Percentiles rank a stretch among this genome's conserved stretches.
These are phyloP conservation scores for Motacilla alba DNA, from an alignment of 2,113 vertebrate species.

Conservation along the genomic window DNA sequence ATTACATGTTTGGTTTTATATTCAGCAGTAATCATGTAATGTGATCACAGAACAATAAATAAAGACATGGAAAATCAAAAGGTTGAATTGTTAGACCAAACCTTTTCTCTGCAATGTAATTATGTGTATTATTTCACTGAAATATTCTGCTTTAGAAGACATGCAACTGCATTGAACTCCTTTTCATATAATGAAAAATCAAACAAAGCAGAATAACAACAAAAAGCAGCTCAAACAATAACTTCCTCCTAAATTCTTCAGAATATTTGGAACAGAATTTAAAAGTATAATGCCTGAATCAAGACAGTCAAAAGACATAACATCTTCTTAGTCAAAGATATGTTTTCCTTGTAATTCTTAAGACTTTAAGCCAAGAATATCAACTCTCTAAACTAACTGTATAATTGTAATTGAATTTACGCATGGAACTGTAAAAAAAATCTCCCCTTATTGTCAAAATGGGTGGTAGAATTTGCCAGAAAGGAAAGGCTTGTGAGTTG, in stretches of 20 bases:
- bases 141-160: not conserved
- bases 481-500: not conserved
- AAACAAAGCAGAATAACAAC: not conserved
- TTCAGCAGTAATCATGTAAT: not conserved
- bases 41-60: not conserved
- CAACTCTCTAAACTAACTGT: not conserved
- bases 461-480: not conserved
- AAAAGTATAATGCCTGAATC: not conserved
- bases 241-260: accelerated
- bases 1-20: not conserved
- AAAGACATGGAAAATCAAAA: not conserved
- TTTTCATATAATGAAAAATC: not conserved
- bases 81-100: not conserved
- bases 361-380: not conserved
- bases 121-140: not conserved
- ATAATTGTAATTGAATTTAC: not conserved
- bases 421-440: not conserved
- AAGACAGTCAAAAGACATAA: not conserved
- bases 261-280: not conserved
- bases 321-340: not conserved
- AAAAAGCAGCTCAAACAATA: not conserved
- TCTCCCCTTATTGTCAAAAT: not conserved
- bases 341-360: not conserved
- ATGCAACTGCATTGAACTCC: not conserved
- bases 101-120: not conserved